Evolutionary conservation across 2,113 vertebrate species (phyloP).

Genomic region (Phylloscopus trochiloides): DNA sequence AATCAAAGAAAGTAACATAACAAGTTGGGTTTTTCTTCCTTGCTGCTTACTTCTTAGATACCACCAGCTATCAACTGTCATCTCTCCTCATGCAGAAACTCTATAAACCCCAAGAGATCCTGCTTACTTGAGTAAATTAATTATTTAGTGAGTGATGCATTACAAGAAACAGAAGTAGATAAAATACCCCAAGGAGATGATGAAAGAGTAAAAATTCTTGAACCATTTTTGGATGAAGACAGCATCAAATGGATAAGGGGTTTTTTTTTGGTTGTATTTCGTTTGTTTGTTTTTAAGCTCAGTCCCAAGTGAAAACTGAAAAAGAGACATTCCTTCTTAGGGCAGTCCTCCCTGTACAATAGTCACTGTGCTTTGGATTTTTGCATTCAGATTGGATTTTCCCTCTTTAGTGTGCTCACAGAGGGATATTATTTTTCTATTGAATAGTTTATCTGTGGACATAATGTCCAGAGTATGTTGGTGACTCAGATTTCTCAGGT

Average conservation of each 20-base stretch:
- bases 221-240: not conserved
- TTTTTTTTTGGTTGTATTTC: not conserved
- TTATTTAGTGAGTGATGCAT: slow-evolving; percentile 58
- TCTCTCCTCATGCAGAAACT: not conserved
- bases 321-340: not conserved
- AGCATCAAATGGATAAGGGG: not conserved
- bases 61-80: not conserved
- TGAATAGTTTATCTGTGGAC: not conserved
- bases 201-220: slow-evolving; percentile 9
- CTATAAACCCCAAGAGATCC: not conserved
- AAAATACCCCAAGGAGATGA: slow-evolving; percentile 41
- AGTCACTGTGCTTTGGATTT: not conserved
- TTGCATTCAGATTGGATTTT: not conserved
- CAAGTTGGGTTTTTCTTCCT: not conserved
- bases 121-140: slow-evolving; percentile 53
- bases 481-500: not conserved
- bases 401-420: not conserved
- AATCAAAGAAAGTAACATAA: not conserved
- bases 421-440: not conserved
- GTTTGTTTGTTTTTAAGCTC: not conserved
- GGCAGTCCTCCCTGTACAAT: not conserved
- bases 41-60: not conserved
- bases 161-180: slow-evolving; percentile 23
- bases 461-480: not conserved
- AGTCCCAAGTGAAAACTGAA: not conserved